Percentiles rank a stretch among this genome's conserved stretches.
These are phyloP conservation scores for Myrmecophaga tridactyla DNA, from an alignment of 2,113 vertebrate genomes.

Conservation along the genomic window DNA sequence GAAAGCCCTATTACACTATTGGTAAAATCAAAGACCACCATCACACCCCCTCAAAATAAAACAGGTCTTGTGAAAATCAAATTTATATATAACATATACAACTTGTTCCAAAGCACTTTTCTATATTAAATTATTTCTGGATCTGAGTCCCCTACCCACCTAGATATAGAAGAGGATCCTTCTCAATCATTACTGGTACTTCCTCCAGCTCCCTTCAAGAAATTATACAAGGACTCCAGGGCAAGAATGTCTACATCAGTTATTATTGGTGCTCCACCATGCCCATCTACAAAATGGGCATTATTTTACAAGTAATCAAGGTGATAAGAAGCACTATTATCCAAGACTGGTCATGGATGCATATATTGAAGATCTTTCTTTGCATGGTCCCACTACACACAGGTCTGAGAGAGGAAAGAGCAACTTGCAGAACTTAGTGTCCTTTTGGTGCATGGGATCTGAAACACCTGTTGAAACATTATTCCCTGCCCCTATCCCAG, in stretches of 20 bases:
- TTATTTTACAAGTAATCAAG: slow-evolving; percentile 10
- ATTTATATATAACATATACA: not conserved
- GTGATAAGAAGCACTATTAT: not conserved
- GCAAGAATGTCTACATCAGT: not conserved
- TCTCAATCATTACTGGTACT: not conserved
- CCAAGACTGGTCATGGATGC: not conserved
- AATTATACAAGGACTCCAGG: not conserved
- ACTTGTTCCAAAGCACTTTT: not conserved
- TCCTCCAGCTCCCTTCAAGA: not conserved
- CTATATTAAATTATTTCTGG: not conserved
- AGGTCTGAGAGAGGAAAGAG: not conserved
- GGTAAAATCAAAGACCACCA: not conserved
- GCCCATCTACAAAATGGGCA: slow-evolving; percentile 9
- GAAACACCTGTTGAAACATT: slow-evolving; percentile 39
- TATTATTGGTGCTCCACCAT: not conserved
- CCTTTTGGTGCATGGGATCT: not conserved
- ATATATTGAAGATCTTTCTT: not conserved
- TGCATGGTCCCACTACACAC: accelerated
- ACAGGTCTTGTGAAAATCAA: not conserved
- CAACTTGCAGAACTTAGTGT: not conserved
- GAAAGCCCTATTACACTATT: not conserved
- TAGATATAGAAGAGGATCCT: not conserved
- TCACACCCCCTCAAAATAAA: not conserved
- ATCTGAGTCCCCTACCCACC: not conserved
- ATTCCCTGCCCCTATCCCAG: not conserved